Evolutionary conservation across 2,113 vertebrate species (phyloP).

Genomic region (Phylloscopus trochilus): DNA sequence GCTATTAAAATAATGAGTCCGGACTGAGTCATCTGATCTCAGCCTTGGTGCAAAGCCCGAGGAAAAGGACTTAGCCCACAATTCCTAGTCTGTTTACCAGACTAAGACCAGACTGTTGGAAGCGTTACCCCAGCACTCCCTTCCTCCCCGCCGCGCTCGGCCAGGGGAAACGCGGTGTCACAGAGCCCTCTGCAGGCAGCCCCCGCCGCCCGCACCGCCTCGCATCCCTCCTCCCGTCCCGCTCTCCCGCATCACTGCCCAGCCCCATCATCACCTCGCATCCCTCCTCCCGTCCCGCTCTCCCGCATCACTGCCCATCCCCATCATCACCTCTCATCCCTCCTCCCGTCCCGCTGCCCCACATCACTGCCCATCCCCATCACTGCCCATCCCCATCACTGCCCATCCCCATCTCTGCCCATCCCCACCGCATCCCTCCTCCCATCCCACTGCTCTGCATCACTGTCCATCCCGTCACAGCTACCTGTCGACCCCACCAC

Average conservation of each 20-base stretch:
- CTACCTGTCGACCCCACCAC: not conserved
- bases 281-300: not conserved
- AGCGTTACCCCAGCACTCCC: conserved; percentile 47
- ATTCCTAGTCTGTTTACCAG: conserved; percentile 79
- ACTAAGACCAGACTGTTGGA: conserved; percentile 65
- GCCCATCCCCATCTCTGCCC: not conserved
- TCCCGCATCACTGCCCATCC: not conserved
- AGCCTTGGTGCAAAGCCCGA: conserved; percentile 72
- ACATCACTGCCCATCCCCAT: not conserved
- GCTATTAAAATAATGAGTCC: conserved; percentile 81
- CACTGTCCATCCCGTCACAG: not conserved
- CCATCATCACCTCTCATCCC: rapidly evolving
- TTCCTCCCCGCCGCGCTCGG: not conserved
- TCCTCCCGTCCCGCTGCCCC: rapidly evolving
- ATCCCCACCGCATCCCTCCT: rapidly evolving
- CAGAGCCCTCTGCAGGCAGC: conserved; percentile 78
- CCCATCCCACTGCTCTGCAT: not conserved
- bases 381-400: not conserved
- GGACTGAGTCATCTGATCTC: conserved; percentile 78
- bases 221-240: rapidly evolving
- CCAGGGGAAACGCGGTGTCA: conserved; percentile 51
- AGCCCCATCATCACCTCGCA: not conserved
- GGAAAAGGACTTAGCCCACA: conserved; percentile 75
- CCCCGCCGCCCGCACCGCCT: not conserved
- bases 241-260: not conserved